These are phyloP conservation scores for Raja brachyura DNA, from an alignment of 2,113 vertebrate species.

Conservation along the genomic window DNA sequence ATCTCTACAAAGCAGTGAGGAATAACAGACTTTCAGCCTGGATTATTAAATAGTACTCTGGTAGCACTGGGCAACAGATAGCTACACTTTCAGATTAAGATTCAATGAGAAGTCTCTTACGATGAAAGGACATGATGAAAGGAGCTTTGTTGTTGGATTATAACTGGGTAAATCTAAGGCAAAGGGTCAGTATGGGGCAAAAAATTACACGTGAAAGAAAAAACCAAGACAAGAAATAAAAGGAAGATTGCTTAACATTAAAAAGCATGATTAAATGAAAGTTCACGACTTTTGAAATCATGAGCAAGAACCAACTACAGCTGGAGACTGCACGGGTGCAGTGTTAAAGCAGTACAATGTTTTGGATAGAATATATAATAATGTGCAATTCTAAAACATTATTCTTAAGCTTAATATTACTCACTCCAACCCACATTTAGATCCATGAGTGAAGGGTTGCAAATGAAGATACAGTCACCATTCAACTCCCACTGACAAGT, in stretches of 20 bases:
- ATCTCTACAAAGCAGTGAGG: not conserved
- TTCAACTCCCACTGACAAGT: not conserved
- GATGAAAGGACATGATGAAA: not conserved
- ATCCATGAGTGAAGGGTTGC: not conserved
- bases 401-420: not conserved
- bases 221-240: no score
- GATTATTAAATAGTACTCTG: not conserved
- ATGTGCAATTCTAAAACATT: not conserved
- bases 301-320: not conserved
- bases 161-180: not conserved
- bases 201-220: not conserved
- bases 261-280: not conserved
- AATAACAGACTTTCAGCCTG: not conserved
- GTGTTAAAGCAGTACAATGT: not conserved
- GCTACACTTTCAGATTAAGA: constrained; percentile 6
- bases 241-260: not conserved
- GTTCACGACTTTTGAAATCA: not conserved
- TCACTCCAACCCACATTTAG: not conserved
- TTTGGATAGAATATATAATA: not conserved
- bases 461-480: not conserved
- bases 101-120: not conserved
- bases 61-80: not conserved
- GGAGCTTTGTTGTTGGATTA: not conserved
- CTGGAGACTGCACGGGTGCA: not conserved
- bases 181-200: not conserved